Conservation (phyloP, 2,113 vertebrate species). For the Candoia aspera region DNA sequence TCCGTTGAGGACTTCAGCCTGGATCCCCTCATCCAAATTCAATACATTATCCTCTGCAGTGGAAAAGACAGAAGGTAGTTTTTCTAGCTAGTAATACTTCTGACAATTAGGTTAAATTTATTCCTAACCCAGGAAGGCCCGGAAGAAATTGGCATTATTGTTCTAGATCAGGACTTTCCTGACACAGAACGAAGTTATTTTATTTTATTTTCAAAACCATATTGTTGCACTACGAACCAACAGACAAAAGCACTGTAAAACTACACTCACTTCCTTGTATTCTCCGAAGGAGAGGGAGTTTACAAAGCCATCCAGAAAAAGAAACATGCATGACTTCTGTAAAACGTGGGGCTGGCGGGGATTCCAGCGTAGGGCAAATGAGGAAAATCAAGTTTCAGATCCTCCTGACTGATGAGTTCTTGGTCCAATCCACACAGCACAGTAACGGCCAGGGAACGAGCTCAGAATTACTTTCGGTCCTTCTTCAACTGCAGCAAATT, state of each 20-base stretch:
- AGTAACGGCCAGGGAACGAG: background rate
- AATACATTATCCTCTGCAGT: background rate
- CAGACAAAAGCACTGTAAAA: background rate
- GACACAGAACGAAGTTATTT: background rate
- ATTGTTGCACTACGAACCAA: background rate
- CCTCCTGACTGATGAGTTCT: background rate
- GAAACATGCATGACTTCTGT: background rate
- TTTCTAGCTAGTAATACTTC: background rate
- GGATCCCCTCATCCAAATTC: background rate
- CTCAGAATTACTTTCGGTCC: background rate
- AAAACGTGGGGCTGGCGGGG: background rate
- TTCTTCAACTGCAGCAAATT: background rate
- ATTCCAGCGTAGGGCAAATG: background rate
- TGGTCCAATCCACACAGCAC: background rate
- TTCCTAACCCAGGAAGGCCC: background rate
- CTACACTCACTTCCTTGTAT: background rate
- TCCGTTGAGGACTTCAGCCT: background rate
- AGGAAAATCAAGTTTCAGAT: background rate
- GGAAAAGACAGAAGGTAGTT: background rate
- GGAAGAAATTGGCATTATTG: background rate
- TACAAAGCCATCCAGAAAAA: background rate
- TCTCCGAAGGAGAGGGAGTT: background rate
- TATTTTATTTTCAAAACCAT: background rate
- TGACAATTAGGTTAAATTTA: background rate
- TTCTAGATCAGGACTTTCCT: background rate